Conservation (phyloP, 64 coral and sea anemone species). For the Stichodactyla helianthus region DNA sequence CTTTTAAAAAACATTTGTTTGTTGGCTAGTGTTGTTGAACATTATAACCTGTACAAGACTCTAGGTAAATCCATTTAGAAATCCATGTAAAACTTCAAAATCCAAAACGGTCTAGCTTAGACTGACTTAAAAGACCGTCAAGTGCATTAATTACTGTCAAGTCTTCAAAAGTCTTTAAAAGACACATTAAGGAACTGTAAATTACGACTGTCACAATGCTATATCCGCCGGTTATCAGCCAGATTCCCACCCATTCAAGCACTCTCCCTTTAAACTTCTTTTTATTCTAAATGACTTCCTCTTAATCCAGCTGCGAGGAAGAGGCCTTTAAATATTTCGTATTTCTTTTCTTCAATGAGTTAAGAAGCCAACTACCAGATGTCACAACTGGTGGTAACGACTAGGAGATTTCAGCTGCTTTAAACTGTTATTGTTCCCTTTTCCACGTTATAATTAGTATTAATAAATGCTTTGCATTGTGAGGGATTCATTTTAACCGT, state of each 20-base stretch:
- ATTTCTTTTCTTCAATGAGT: neutral
- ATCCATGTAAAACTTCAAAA: neutral
- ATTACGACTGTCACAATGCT: neutral
- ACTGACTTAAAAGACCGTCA: no score
- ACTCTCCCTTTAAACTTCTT: neutral
- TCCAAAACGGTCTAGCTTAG: neutral
- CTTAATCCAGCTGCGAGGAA: neutral
- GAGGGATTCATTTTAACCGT: neutral
- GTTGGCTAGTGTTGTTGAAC: neutral
- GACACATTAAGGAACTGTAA: neutral
- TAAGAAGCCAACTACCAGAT: neutral
- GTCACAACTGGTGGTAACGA: neutral
- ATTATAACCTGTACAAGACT: neutral
- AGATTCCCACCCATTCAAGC: neutral
- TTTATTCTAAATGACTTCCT: neutral
- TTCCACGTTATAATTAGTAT: constrained; percentile 4
- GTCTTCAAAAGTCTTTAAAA: neutral
- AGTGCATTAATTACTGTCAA: neutral
- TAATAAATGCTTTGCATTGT: neutral
- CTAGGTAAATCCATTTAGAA: no score
- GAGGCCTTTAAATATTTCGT: neutral
- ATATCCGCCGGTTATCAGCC: no score
- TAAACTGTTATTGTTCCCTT: neutral
- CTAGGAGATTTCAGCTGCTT: constrained; percentile 1
- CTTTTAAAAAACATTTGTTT: neutral